Evolutionary conservation across 2,888 invertebrate species (phyloP).

Genomic region (Drosophila peninsularis): DNA sequence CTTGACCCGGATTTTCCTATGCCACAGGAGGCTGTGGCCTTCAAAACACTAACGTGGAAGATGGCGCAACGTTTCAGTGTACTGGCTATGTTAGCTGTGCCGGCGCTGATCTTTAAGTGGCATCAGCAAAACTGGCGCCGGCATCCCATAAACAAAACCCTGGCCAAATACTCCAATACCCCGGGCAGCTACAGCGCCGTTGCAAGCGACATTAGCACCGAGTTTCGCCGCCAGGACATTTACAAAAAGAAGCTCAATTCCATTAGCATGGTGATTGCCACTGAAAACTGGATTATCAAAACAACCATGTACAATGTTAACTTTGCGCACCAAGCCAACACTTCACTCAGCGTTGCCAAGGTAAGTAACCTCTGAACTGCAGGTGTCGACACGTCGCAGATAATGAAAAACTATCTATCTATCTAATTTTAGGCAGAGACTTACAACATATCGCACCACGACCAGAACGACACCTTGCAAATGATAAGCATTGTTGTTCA

Average conservation of each 20-base stretch:
- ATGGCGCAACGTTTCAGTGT: slow-evolving; percentile 83
- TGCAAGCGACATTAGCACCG: slow-evolving; percentile 77
- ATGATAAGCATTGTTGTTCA: slow-evolving; percentile 92
- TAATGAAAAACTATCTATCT: not conserved
- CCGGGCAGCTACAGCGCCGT: slow-evolving; percentile 85
- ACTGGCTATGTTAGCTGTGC: slow-evolving; percentile 77
- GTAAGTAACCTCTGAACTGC: slow-evolving; percentile 75
- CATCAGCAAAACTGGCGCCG: slow-evolving; percentile 88
- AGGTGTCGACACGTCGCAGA: not conserved
- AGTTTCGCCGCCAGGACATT: slow-evolving; percentile 87
- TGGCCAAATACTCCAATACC: slow-evolving; percentile 88
- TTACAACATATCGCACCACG: slow-evolving; percentile 88
- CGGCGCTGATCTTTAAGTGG: slow-evolving; percentile 86
- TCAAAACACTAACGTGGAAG: slow-evolving; percentile 82
- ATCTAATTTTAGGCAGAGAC: slow-evolving; percentile 87
- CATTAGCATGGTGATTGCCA: slow-evolving; percentile 89
- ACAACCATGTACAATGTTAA: slow-evolving; percentile 90
- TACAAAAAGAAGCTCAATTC: slow-evolving; percentile 89
- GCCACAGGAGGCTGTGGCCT: slow-evolving; percentile 81
- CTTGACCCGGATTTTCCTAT: slow-evolving; percentile 79
- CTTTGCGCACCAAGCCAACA: slow-evolving; percentile 92
- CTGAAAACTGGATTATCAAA: slow-evolving; percentile 95
- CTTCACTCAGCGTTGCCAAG: slow-evolving; percentile 90
- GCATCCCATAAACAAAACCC: slow-evolving; percentile 90
- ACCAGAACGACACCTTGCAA: slow-evolving; percentile 89